Percentiles rank a stretch among this genome's conserved stretches.
Evolutionary conservation across 2,888 invertebrate species (phyloP).

Genomic region (Spodoptera littoralis): DNA sequence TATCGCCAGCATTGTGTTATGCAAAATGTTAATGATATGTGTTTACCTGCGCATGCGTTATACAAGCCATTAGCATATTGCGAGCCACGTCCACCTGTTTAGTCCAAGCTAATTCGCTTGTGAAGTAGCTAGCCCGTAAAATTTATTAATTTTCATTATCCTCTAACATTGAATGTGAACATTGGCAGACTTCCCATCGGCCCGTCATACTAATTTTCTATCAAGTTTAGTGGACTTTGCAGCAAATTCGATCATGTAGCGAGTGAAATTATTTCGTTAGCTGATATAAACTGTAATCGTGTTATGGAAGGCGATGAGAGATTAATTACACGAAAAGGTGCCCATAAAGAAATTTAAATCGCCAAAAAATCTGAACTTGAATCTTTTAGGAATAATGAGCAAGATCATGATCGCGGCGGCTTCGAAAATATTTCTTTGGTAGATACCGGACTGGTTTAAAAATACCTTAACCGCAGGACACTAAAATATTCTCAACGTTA

Average conservation of each 20-base stretch:
- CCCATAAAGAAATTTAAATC: too few relatives aligned
- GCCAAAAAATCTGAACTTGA: too few relatives aligned
- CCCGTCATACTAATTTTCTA: slow-evolving; percentile 45
- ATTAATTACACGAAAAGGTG: neutral
- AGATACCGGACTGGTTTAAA: too few relatives aligned
- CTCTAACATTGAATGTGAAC: slow-evolving; percentile 36
- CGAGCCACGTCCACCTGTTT: slow-evolving; percentile 62
- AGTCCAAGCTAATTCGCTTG: slow-evolving; percentile 58
- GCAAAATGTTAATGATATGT: slow-evolving; percentile 55
- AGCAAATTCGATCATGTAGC: slow-evolving; percentile 4
- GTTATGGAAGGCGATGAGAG: neutral
- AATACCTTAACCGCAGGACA: too few relatives aligned
- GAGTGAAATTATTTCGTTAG: slow-evolving; percentile 24
- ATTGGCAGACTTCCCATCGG: slow-evolving; percentile 22
- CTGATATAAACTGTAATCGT: neutral
- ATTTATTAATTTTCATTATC: slow-evolving; percentile 56
- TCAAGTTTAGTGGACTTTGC: slow-evolving; percentile 45
- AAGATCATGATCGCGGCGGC: too few relatives aligned
- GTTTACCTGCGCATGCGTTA: slow-evolving; percentile 56
- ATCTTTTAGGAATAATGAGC: too few relatives aligned
- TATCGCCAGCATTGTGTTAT: slow-evolving; percentile 50
- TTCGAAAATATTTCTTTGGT: too few relatives aligned
- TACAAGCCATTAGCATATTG: slow-evolving; percentile 66
- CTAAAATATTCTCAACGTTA: too few relatives aligned
- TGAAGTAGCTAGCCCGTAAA: slow-evolving; percentile 52